Evolutionary conservation across 2,797 vertebrate species (phyloP).

Genomic region (Cirrhinus mrigala): DNA sequence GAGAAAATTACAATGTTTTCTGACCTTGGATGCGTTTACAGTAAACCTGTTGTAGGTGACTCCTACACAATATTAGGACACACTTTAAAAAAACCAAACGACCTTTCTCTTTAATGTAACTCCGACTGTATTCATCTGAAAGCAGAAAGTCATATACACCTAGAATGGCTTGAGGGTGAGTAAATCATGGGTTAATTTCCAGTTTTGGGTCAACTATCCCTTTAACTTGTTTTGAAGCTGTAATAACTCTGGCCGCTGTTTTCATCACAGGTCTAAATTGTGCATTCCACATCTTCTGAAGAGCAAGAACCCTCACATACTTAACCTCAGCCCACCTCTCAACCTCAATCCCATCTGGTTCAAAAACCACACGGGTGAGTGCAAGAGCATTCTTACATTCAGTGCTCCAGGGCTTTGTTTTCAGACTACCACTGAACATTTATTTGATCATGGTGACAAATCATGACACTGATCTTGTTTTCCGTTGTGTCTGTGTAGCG

Average conservation of each 20-base stretch:
- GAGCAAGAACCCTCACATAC: slow-evolving; percentile 90
- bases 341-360: slow-evolving; percentile 97
- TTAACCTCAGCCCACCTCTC: slow-evolving; percentile 93
- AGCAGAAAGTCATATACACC: too few relatives aligned
- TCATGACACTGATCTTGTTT: slow-evolving; percentile 27
- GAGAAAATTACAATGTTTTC: too few relatives aligned
- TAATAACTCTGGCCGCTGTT: not conserved
- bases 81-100: too few relatives aligned
- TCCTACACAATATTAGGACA: not conserved
- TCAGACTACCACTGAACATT: slow-evolving; percentile 7
- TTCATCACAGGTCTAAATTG: slow-evolving; percentile 86
- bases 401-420: not conserved
- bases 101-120: too few relatives aligned
- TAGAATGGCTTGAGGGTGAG: too few relatives aligned
- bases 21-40: not conserved
- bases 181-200: too few relatives aligned
- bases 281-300: slow-evolving; percentile 92
- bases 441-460: not conserved
- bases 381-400: not conserved
- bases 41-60: not conserved
- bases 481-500: slow-evolving; percentile 75
- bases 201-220: not conserved
- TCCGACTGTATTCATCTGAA: too few relatives aligned
- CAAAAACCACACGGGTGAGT: slow-evolving; percentile 94
- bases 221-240: not conserved